Percentiles rank a stretch among this genome's conserved stretches.
Evolutionary conservation across 2,113 vertebrate species (phyloP).

Genomic region (Carlito syrichta): DNA sequence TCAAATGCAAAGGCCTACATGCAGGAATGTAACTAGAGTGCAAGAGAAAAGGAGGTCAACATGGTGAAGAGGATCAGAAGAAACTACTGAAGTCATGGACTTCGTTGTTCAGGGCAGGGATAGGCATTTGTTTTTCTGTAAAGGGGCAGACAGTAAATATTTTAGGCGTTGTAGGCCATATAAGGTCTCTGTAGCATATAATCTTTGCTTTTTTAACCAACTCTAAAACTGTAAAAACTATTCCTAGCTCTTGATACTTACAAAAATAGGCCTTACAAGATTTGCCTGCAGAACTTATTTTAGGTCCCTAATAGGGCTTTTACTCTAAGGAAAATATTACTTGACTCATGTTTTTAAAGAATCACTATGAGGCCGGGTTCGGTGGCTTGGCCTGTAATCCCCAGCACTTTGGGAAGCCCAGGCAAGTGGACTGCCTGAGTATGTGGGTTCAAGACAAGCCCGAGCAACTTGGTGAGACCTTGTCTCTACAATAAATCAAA

Average conservation of each 20-base stretch:
- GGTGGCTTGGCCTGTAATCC: too few species aligned
- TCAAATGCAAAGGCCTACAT: background rate
- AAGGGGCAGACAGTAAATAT: background rate
- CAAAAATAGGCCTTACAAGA: background rate
- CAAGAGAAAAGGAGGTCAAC: background rate
- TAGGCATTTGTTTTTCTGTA: background rate
- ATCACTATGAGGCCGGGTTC: too few species aligned
- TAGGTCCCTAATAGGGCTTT: background rate
- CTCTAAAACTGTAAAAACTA: background rate
- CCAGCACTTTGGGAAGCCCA: too few species aligned
- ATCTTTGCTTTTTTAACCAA: background rate
- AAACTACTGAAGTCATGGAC: background rate
- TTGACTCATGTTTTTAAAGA: background rate
- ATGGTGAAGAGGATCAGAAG: background rate
- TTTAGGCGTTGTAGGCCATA: background rate
- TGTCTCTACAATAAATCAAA: too few species aligned
- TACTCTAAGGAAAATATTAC: background rate
- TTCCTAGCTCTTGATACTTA: background rate
- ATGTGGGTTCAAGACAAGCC: too few species aligned
- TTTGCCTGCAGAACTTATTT: background rate
- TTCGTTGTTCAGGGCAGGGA: background rate
- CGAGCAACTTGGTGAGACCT: too few species aligned
- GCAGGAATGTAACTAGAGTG: background rate
- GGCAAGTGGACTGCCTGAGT: too few species aligned
- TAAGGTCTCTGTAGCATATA: background rate